Evolutionary conservation across 2,113 vertebrate genomes (phyloP).

Genomic region (Typhlomys cinereus): DNA sequence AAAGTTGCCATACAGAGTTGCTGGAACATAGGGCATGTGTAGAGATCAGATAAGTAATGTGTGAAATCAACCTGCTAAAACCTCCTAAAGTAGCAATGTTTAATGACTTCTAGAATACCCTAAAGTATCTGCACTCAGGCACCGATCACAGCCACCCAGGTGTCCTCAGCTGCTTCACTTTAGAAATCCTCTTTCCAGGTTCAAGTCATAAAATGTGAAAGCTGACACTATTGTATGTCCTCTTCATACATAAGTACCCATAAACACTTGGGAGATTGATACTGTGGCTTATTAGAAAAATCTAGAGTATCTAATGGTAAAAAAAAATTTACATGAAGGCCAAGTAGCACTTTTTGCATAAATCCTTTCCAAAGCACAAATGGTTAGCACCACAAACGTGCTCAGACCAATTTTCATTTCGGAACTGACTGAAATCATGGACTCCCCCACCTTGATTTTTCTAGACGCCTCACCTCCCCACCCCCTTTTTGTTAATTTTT

Average conservation of each 20-base stretch:
- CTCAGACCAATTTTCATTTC: not conserved
- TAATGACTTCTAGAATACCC: not conserved
- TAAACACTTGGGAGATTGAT: not conserved
- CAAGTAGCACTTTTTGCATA: not conserved
- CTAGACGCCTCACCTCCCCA: not conserved
- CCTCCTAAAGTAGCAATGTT: not conserved
- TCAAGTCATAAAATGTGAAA: not conserved
- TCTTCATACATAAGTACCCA: not conserved
- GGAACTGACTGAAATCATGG: not conserved
- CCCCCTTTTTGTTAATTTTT: not conserved
- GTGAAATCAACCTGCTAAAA: not conserved
- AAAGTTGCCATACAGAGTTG: not conserved
- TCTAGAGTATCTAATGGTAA: not conserved
- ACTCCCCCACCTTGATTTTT: no score
- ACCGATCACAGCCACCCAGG: not conserved
- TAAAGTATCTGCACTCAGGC: not conserved
- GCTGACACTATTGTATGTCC: not conserved
- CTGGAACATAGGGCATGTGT: not conserved
- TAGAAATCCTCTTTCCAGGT: not conserved
- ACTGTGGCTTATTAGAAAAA: not conserved
- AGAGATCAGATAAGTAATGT: not conserved
- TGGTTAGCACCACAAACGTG: not conserved
- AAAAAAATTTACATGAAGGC: not conserved
- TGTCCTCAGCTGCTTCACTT: not conserved
- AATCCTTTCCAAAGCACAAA: constrained; percentile 16